Evolutionary conservation across 2,113 vertebrate species (phyloP).

Genomic region (Spheniscus mendiculus): DNA sequence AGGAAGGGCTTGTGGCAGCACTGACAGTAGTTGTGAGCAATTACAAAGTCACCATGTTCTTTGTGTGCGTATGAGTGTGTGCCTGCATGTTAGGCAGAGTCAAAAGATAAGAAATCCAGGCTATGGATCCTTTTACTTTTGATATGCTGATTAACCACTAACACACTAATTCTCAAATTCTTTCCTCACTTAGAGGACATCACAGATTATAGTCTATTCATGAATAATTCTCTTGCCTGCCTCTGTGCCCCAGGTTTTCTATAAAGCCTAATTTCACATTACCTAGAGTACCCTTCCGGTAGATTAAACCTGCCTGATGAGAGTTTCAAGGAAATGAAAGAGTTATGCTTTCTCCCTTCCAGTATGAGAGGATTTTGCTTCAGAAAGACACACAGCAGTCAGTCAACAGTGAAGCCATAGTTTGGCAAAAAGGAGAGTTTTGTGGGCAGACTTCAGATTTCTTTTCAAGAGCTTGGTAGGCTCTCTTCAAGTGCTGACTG

Average conservation of each 20-base stretch:
- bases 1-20: neutral
- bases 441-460: neutral
- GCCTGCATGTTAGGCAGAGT: rapidly evolving
- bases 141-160: neutral
- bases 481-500: neutral
- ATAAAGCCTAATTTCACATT: neutral
- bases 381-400: neutral
- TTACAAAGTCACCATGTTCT: neutral
- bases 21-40: neutral
- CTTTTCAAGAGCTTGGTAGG: neutral
- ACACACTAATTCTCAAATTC: neutral
- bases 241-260: neutral
- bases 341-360: neutral
- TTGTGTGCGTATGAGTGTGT: no score
- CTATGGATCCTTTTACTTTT: neutral
- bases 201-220: neutral
- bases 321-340: neutral
- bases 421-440: neutral
- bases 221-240: neutral
- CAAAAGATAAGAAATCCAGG: neutral
- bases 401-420: neutral
- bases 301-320: neutral
- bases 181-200: neutral
- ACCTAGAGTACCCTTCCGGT: neutral
- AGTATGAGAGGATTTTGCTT: neutral